phyloP scores from a whole-genome alignment of 2,888 invertebrate genomes.

The Drosophila algonquin region DNA sequence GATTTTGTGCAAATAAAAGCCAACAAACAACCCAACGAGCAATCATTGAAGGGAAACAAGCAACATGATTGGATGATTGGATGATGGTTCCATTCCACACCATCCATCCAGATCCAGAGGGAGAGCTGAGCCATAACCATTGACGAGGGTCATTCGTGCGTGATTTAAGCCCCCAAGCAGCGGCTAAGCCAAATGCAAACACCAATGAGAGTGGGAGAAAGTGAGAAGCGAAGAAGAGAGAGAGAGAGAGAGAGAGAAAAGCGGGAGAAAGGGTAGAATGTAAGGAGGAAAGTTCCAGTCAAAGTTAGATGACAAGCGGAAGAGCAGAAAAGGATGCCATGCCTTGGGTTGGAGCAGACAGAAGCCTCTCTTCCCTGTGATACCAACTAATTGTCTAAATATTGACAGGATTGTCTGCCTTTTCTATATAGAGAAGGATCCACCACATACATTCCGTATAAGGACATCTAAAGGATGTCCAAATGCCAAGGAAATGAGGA shows the following conservation, averaged over 20 bases:
- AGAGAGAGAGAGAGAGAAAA: neutral
- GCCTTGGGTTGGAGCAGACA: neutral
- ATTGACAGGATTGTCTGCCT: neutral
- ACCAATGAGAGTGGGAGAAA: constrained; percentile 14
- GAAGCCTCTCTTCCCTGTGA: too few species aligned
- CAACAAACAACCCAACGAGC: constrained; percentile 19
- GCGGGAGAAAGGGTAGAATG: neutral
- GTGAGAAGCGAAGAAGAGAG: neutral
- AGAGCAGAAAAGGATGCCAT: neutral
- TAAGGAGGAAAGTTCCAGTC: constrained; percentile 5
- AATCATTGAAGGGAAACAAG: constrained; percentile 5
- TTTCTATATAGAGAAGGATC: neutral
- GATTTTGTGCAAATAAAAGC: constrained; percentile 45
- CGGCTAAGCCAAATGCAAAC: constrained; percentile 35
- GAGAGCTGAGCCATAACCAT: constrained; percentile 13
- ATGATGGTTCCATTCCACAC: neutral
- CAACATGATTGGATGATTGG: neutral
- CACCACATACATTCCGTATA: neutral
- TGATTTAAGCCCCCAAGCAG: constrained; percentile 17
- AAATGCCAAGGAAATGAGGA: neutral
- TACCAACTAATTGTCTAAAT: constrained; percentile 27
- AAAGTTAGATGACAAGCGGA: constrained; percentile 23
- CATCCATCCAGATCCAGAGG: neutral
- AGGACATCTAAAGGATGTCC: neutral
- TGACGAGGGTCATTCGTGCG: constrained; percentile 46